Evolutionary conservation across 2,113 vertebrate species (phyloP).

Genomic region (Pristiophorus japonicus): DNA sequence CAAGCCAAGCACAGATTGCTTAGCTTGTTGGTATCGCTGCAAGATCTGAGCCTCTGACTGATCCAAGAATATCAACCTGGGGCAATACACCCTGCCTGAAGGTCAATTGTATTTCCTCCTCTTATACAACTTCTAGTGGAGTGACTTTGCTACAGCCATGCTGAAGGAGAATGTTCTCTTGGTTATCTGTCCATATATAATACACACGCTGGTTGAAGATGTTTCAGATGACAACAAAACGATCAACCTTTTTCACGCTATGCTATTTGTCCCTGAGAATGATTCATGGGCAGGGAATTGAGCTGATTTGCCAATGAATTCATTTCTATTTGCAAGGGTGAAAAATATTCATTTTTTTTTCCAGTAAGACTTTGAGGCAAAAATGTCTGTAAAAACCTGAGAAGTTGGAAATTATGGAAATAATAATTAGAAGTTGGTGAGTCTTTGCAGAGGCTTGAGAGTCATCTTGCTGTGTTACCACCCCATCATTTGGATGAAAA

Average conservation of each 20-base stretch:
- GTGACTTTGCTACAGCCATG: neutral
- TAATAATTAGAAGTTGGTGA: neutral
- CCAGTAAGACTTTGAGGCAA: no score
- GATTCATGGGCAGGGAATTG: no score
- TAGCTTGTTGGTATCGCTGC: neutral
- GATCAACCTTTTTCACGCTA: neutral
- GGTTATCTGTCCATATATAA: neutral
- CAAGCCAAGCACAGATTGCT: neutral
- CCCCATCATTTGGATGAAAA: no score
- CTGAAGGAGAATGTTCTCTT: neutral
- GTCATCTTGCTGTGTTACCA: neutral
- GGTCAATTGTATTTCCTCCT: neutral
- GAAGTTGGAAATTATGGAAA: neutral
- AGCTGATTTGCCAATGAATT: neutral
- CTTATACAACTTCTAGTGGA: neutral
- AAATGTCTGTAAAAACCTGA: neutral
- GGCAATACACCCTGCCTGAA: neutral
- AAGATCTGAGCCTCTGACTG: neutral
- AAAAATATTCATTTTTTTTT: neutral
- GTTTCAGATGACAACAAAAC: neutral
- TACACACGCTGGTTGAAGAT: neutral
- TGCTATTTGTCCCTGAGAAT: neutral
- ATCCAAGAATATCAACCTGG: neutral
- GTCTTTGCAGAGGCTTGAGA: neutral
- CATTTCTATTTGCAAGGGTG: neutral